A percentile compares a stretch with the other conserved stretches of the same genome.
Conservation (phyloP, 1,140 invertebrate genomes). For the Daktulosphaira vitifoliae region DNA sequence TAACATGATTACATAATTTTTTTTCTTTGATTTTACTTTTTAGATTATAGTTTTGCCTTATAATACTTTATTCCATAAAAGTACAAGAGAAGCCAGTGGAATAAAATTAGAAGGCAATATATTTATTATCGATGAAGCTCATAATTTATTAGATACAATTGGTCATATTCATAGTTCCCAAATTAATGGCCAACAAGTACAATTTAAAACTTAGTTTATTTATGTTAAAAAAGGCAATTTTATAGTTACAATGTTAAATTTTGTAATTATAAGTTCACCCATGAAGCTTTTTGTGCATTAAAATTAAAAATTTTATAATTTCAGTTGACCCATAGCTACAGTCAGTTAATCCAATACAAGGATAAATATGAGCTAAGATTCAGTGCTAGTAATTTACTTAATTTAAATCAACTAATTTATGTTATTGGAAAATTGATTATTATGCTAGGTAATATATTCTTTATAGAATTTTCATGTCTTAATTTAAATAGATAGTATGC, state of each 20-base stretch:
- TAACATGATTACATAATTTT: conserved; percentile 5
- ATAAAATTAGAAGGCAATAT: conserved; percentile 76
- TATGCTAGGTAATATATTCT: conserved; percentile 48
- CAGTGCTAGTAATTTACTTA: conserved; percentile 71
- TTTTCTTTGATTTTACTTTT: conserved; percentile 31
- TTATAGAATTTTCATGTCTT: neutral
- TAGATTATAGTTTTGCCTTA: conserved; percentile 72
- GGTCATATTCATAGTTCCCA: conserved; percentile 73
- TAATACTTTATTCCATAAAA: conserved; percentile 77
- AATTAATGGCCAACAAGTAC: conserved; percentile 57
- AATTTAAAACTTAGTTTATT: conserved; percentile 1
- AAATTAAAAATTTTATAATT: no score
- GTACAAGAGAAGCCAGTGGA: conserved; percentile 73
- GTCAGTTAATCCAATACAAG: conserved; percentile 70
- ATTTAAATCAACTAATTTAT: conserved; percentile 78
- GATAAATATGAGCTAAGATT: conserved; percentile 66
- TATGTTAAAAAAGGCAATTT: no score
- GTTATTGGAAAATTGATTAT: conserved; percentile 67
- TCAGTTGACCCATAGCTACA: conserved; percentile 50
- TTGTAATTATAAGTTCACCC: no score
- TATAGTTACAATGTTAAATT: no score
- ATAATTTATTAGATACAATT: conserved; percentile 89
- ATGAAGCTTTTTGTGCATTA: no score
- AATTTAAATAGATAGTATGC: no score
- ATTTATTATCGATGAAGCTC: conserved; percentile 93